Percentiles rank a stretch among this genome's conserved stretches.
These are phyloP conservation scores for Helicoverpa armigera DNA, from an alignment of 1,140 invertebrate genomes.

Conservation along the genomic window DNA sequence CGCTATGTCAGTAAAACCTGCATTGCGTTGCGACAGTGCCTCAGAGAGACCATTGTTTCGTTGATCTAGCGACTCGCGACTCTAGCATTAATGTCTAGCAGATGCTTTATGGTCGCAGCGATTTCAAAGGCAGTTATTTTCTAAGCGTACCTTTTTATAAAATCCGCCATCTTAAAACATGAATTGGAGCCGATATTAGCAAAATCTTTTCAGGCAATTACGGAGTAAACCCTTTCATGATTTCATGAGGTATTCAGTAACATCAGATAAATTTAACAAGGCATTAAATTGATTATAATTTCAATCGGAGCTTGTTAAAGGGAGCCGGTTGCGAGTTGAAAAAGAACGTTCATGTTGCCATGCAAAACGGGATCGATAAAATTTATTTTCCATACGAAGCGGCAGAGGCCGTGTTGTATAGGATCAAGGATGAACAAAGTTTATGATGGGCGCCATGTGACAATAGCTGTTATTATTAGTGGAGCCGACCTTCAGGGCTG, in stretches of 20 bases:
- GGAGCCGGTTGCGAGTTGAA: slow-evolving; percentile 33
- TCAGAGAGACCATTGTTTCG: slow-evolving; percentile 78
- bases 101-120: slow-evolving; percentile 69
- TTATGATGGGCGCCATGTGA: slow-evolving; percentile 34
- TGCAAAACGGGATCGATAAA: slow-evolving; percentile 34
- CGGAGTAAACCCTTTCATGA: neutral
- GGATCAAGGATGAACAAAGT: neutral
- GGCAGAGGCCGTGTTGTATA: neutral
- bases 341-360: slow-evolving; percentile 31
- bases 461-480: slow-evolving; percentile 65
- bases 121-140: slow-evolving; percentile 32
- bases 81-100: slow-evolving; percentile 73
- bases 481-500: slow-evolving; percentile 76
- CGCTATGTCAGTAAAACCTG: slow-evolving; percentile 53
- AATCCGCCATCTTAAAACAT: neutral
- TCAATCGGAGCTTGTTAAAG: slow-evolving; percentile 27
- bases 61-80: slow-evolving; percentile 67
- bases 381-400: slow-evolving; percentile 5
- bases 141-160: neutral
- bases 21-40: slow-evolving; percentile 55
- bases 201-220: neutral
- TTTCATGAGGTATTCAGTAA: slow-evolving; percentile 38
- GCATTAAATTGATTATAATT: slow-evolving; percentile 26
- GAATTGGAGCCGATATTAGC: neutral
- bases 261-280: slow-evolving; percentile 39